Evolutionary conservation across 2,888 invertebrate species (phyloP).

Genomic region (Diabrotica balteata): DNA sequence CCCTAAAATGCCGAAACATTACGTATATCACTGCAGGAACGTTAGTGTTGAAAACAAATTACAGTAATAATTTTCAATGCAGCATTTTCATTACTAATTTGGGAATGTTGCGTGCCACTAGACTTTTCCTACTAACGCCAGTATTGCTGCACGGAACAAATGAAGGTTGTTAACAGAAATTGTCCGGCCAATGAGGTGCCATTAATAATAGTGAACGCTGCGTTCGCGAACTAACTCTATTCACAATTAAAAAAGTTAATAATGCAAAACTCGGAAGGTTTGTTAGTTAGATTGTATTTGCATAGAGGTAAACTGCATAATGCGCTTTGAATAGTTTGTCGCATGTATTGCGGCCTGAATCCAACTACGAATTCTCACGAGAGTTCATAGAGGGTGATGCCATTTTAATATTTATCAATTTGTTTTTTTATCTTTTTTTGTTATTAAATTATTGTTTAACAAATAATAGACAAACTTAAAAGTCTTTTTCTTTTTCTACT

Average conservation of each 20-base stretch:
- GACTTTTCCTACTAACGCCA: constrained; percentile 22
- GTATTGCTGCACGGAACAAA: constrained; percentile 25
- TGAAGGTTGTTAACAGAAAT: constrained; percentile 33
- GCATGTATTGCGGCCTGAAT: background rate
- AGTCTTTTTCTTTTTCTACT: too few species aligned
- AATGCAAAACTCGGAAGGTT: constrained; percentile 1
- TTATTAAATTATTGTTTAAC: too few species aligned
- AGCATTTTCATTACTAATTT: constrained; percentile 29
- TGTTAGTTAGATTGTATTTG: background rate
- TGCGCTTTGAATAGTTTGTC: background rate
- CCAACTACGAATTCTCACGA: too few species aligned
- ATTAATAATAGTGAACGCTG: constrained; percentile 13
- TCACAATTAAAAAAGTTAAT: constrained; percentile 6
- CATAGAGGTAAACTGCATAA: background rate
- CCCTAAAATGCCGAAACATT: background rate
- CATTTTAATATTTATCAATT: too few species aligned
- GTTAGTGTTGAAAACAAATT: constrained; percentile 26
- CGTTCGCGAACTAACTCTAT: constrained; percentile 16
- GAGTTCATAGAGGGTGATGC: too few species aligned
- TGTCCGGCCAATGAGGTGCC: constrained; percentile 25
- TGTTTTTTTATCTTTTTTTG: too few species aligned
- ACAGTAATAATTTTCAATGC: constrained; percentile 29
- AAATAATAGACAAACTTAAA: too few species aligned
- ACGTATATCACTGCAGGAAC: constrained; percentile 24
- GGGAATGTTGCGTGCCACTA: constrained; percentile 25